Evolutionary conservation across 2,797 vertebrate genomes (phyloP), one percentile per base, ranked within the genome.

Genomic region (Balearica regulorum): DNA sequence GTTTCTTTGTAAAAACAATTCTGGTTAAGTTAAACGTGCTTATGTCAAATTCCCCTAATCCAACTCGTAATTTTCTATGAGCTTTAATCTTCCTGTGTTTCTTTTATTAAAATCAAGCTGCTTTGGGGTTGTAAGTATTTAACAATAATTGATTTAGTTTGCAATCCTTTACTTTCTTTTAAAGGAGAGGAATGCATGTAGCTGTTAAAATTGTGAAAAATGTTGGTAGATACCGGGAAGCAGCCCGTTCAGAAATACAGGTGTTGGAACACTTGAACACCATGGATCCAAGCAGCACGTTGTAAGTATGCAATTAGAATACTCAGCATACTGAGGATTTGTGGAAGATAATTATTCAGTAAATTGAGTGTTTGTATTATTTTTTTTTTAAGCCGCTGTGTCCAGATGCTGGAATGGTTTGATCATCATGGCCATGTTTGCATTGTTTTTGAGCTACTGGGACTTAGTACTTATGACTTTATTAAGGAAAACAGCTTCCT

Each of bases 201-300:
- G 99, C 99, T 94, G 98, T 99, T 98, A 99, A 99, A 99, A 99
- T 99, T 83, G 99, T 99, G 97, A 99, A 99, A 99, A 99, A 99
- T 97, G 98, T 99, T 97, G 99, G 99, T 97, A 99, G 99, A 96
- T 99, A 99, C 97, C 98, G 99, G 54, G 99, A 99, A 95, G 99
- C 99, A 90, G 99, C 99, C 57, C 98, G 98, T 97, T 99, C 99
- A 96, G 99, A 99, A 98, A 99, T 99, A 96, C 98, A 99, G 95
- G 99, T 99, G 76, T 98, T 99, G 91, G 98, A 99, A 82, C 98
- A 99, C 95, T 98, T 99, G 77, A 99, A 99, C 94, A 98, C 98
- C 71, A 98, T 99, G 57, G 99, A 99, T 97, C 97, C 97, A 76
- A 98, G 98, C 92, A 98, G 98, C 73, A 97, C 95, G 97, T 98